Evolutionary conservation across 2,888 invertebrate genomes (phyloP).

Genomic region (Temnothorax ravouxi): DNA sequence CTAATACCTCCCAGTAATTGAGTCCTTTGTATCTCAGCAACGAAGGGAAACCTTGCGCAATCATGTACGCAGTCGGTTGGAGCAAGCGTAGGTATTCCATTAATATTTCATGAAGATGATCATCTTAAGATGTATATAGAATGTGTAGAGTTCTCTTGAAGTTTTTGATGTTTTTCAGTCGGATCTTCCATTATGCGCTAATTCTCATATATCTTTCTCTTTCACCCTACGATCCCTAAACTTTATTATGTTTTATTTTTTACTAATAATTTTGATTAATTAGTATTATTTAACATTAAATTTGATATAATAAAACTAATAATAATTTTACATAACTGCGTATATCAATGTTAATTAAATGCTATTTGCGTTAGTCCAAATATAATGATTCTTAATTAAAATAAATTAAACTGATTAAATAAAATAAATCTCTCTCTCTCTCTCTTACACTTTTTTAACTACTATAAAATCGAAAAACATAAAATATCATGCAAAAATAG

Average conservation of each 20-base stretch:
- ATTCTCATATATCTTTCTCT: neutral
- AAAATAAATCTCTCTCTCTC: neutral
- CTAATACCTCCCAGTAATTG: neutral
- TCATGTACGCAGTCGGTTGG: neutral
- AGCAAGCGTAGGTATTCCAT: neutral
- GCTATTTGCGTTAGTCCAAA: neutral
- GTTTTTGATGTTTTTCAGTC: neutral
- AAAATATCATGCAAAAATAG: neutral
- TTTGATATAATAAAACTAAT: neutral
- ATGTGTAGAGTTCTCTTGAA: neutral
- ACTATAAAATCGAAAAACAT: neutral
- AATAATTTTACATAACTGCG: neutral
- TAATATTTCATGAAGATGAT: neutral
- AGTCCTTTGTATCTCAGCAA: neutral
- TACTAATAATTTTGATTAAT: neutral
- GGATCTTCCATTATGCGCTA: no score
- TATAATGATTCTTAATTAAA: neutral
- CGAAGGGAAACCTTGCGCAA: conserved; percentile 36
- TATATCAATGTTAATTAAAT: neutral
- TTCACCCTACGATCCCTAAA: neutral
- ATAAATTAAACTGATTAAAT: neutral
- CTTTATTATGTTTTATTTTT: neutral
- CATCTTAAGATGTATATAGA: neutral
- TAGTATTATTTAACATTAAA: neutral
- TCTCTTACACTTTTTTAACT: neutral